Conservation (phyloP, 1,140 invertebrate species). For the Macrobrachium rosenbergii region DNA sequence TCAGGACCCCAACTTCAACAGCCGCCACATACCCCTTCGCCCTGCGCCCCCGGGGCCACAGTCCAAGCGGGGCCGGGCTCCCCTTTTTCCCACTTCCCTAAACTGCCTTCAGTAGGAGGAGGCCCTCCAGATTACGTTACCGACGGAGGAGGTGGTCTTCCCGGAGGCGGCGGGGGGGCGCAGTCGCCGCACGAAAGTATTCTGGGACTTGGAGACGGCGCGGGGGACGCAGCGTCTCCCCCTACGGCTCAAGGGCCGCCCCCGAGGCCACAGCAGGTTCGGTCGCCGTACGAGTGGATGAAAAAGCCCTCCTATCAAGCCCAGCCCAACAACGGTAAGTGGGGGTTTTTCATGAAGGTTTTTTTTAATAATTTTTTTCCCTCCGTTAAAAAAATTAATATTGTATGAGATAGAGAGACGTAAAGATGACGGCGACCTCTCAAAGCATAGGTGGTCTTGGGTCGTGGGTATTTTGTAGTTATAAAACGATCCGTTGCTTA, state of each 20-base stretch:
- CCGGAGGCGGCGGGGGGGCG: conserved; percentile 22
- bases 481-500: too few species aligned
- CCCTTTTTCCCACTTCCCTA: conserved; percentile 19
- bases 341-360: too few species aligned
- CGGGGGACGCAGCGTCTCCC: conserved; percentile 31
- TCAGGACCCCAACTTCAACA: neutral
- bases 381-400: too few species aligned
- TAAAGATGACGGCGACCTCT: too few species aligned
- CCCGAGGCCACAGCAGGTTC: conserved; percentile 76
- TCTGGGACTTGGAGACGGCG: conserved; percentile 7
- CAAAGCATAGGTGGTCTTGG: too few species aligned
- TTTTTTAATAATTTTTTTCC: too few species aligned
- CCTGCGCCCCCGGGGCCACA: conserved; percentile 28
- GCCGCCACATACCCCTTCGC: conserved; percentile 47
- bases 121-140: conserved; percentile 24
- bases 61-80: conserved; percentile 1
- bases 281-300: conserved; percentile 91
- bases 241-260: conserved; percentile 23
- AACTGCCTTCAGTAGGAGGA: neutral
- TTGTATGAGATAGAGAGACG: too few species aligned
- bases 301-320: conserved; percentile 87
- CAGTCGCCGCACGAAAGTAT: conserved; percentile 41
- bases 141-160: conserved; percentile 7
- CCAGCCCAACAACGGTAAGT: conserved; percentile 74
- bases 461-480: too few species aligned